These are phyloP conservation scores for Alligator sinensis DNA, from an alignment of 2,113 vertebrate genomes.

Conservation along the genomic window DNA sequence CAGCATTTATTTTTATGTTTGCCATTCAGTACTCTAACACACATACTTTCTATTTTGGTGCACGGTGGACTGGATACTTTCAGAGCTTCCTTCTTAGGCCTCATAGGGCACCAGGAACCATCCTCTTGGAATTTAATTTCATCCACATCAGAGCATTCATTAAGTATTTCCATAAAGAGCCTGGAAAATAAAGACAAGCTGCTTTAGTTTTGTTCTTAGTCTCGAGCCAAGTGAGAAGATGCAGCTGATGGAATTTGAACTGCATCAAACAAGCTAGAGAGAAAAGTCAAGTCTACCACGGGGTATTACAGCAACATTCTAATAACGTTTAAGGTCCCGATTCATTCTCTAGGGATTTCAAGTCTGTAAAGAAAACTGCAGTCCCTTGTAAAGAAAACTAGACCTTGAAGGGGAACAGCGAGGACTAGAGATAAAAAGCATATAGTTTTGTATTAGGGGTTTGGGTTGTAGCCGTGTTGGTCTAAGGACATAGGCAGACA, in stretches of 20 bases:
- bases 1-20: background rate
- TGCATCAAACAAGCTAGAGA: fast-evolving
- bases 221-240: background rate
- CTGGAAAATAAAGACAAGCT: conserved; percentile 73
- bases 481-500: no score
- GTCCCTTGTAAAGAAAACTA: background rate
- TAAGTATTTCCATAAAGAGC: conserved; percentile 97
- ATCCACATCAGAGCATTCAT: conserved; percentile 94
- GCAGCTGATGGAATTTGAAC: fast-evolving
- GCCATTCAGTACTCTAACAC: background rate
- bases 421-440: background rate
- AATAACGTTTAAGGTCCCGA: background rate
- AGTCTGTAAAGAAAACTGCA: background rate
- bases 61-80: conserved; percentile 87
- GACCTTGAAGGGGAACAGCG: background rate
- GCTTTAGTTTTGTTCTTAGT: background rate
- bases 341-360: background rate
- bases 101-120: conserved; percentile 97
- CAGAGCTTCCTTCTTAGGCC: conserved; percentile 93
- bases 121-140: conserved; percentile 99
- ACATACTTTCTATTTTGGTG: conserved; percentile 91
- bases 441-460: background rate
- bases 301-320: background rate
- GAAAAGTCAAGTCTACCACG: background rate
- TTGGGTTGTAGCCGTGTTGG: no score